A percentile compares a stretch with the other conserved stretches of the same genome.
Evolutionary conservation across 2,797 vertebrate species (phyloP).

Genomic region (Neosilurus hyrtlii): DNA sequence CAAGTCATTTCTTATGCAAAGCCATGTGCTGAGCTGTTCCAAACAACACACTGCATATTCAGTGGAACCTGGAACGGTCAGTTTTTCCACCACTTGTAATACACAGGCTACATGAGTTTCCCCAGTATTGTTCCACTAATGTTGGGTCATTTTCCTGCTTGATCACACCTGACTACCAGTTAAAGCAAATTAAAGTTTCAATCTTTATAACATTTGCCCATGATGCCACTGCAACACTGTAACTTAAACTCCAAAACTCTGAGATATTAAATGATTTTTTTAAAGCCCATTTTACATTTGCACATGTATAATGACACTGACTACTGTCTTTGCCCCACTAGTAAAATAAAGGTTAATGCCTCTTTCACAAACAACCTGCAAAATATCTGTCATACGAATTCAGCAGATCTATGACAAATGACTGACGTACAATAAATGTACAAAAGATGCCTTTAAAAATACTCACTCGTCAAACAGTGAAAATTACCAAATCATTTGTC

Average conservation of each 20-base stretch:
- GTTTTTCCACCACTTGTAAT: conserved; percentile 1
- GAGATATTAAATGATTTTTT: background rate
- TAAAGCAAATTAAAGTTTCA: background rate
- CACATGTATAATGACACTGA: background rate
- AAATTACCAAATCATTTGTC: too few species aligned
- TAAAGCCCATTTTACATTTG: background rate
- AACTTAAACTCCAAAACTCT: background rate
- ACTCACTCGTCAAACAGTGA: too few species aligned
- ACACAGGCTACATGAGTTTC: background rate
- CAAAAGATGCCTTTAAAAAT: too few species aligned
- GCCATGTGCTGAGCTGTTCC: conserved; percentile 32
- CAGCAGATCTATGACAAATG: too few species aligned
- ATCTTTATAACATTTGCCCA: too few species aligned
- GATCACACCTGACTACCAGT: background rate
- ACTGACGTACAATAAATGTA: too few species aligned
- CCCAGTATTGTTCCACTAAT: background rate
- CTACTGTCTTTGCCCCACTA: background rate
- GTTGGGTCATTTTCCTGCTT: background rate
- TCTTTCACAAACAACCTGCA: too few species aligned
- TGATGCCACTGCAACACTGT: background rate
- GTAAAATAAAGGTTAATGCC: background rate
- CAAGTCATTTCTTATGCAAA: conserved; percentile 31
- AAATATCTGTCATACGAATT: too few species aligned
- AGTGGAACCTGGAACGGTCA: conserved; percentile 1
- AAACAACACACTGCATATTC: conserved; percentile 25